These are phyloP conservation scores for Leptodactylus fuscus DNA, from an alignment of 2,113 vertebrate species.

Conservation along the genomic window DNA sequence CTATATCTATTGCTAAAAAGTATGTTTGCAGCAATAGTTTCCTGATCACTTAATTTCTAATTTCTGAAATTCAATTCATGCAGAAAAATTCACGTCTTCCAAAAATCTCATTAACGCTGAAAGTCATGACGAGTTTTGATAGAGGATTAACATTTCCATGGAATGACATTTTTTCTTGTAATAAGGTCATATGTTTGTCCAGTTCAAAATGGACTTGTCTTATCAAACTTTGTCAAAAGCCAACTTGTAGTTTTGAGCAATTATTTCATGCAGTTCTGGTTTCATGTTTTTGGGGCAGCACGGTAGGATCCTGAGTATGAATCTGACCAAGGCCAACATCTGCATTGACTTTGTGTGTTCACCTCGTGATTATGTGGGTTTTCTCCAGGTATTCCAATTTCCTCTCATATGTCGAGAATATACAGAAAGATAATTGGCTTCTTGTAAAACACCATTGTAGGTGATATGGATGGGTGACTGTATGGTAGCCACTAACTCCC, in stretches of 20 bases:
- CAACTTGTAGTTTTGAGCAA: not conserved
- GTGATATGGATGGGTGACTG: no score
- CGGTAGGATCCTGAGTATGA: no score
- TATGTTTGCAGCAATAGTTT: not conserved
- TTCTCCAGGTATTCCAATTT: no score
- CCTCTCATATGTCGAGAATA: no score
- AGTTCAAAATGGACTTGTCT: not conserved
- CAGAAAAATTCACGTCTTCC: slow-evolving; percentile 1
- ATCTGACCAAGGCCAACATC: no score
- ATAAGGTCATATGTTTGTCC: slow-evolving; percentile 3
- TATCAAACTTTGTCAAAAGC: not conserved
- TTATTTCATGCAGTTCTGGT: not conserved
- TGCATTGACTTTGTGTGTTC: no score
- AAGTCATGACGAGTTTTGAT: not conserved
- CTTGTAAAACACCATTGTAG: no score
- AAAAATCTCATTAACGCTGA: not conserved
- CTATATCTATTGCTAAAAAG: not conserved
- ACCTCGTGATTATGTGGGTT: no score
- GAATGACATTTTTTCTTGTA: not conserved
- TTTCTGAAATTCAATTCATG: not conserved
- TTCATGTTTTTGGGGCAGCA: not conserved
- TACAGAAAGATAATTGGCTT: no score
- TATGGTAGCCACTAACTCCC: no score
- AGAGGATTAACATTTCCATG: not conserved
- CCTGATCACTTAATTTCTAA: not conserved